Evolutionary conservation across 1,140 invertebrate species (phyloP), one percentile per base, ranked within the genome.

Genomic region (Cepaea nemoralis): DNA sequence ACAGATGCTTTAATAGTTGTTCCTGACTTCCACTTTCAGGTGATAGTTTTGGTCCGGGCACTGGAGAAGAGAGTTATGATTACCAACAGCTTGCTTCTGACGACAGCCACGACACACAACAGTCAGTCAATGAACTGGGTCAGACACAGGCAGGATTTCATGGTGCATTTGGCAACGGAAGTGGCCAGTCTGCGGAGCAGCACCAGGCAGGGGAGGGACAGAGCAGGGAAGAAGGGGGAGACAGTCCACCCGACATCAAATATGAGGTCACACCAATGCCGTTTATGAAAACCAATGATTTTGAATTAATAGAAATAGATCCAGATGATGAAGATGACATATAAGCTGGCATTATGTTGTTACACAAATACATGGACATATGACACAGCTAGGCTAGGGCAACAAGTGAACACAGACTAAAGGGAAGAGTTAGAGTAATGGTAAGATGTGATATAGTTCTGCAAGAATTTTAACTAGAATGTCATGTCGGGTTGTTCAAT

Each of bases 261-360:
- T 35, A 40, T 27, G 78, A 80, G 67, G 67, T 73, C 31, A 80
- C 78, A 24, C 78, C 78, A 1, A 33, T 67, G 31, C 66, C 67
- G 35, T 80, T 80, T 73, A 80, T 80, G 42, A 71, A 70, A 80
- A 39, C 78, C 1, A 59, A 80, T 73, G 78, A 80, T 35, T 80
- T 80, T 73, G 78, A 80, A 31, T 31, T 80, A 24, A 80, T 80
- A 50, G 78, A 80, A 35, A 80, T 80, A 50, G 78, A 80, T 73
- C 78, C 78, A 27, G 78, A 80, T 80, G 78, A 80, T 8, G 78
- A 80, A 55, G 78, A 80, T 70, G 78, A 80, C 35, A 78, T 78
- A 12, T 78, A 69, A 48, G 19, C n/a, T n/a, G n/a, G n/a, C n/a
- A n/a, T n/a, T n/a, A n/a, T n/a, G n/a, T n/a, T n/a, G n/a, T n/a